Conservation (phyloP, 1,140 invertebrate genomes). For the Bombus superbus region DNA sequence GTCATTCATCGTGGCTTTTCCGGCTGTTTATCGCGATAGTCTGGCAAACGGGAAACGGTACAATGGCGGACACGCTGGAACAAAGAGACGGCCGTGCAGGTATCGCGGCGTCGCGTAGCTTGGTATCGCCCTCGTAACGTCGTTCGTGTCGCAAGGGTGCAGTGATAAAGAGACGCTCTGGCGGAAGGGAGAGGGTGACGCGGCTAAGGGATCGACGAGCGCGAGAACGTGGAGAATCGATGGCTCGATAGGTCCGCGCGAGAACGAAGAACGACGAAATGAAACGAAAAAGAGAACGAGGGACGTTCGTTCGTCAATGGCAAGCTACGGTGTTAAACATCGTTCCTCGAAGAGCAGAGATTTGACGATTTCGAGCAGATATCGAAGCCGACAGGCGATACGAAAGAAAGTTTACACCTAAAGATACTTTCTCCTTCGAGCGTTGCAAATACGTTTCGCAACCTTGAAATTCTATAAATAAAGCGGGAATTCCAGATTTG, state of each 20-base stretch:
- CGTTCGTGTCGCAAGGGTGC: constrained; percentile 58
- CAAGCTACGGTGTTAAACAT: background rate
- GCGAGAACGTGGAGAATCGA: constrained; percentile 2
- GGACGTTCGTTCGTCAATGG: background rate
- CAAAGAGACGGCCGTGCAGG: constrained; percentile 47
- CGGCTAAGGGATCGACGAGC: constrained; percentile 55
- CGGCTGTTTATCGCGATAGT: constrained; percentile 71
- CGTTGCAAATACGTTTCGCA: too few relatives aligned
- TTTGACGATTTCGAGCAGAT: background rate
- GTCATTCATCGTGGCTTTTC: constrained; percentile 68
- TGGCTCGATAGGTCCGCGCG: constrained; percentile 48
- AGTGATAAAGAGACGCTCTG: constrained; percentile 64
- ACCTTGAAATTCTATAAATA: background rate
- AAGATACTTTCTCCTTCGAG: too few relatives aligned
- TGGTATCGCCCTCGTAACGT: constrained; percentile 66
- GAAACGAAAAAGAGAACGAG: background rate
- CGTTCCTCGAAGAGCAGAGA: background rate
- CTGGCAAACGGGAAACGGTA: constrained; percentile 67
- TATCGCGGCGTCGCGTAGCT: constrained; percentile 39
- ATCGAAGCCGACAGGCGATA: too few relatives aligned
- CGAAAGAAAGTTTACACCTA: too few relatives aligned
- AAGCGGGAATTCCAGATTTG: too few relatives aligned
- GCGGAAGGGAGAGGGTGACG: constrained; percentile 6
- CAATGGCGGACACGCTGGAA: constrained; percentile 64
- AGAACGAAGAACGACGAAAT: constrained; percentile 65